phyloP scores from a whole-genome alignment of 2,888 invertebrate species.

The Argynnis bischoffii region DNA sequence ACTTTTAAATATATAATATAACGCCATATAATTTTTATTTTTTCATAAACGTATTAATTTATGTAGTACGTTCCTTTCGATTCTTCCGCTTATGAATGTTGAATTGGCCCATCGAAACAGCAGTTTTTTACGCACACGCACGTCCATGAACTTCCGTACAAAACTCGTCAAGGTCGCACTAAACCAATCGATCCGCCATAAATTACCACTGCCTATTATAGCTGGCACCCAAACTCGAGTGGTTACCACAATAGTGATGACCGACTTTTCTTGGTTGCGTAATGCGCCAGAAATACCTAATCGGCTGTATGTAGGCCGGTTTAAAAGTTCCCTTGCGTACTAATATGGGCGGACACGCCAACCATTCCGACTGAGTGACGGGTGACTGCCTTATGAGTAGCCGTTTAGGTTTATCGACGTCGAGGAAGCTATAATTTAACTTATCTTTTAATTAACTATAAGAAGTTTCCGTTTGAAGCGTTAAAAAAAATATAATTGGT shows the following conservation, averaged over 20 bases:
- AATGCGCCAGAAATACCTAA: conserved; percentile 62
- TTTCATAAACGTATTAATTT: not conserved
- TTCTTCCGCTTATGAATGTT: conserved; percentile 8
- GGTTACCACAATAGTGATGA: conserved; percentile 62
- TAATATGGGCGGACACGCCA: conserved; percentile 29
- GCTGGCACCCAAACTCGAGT: conserved; percentile 57
- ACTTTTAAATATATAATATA: too few relatives aligned
- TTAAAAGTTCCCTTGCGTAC: conserved; percentile 25
- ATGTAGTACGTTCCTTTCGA: not conserved
- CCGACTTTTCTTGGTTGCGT: conserved; percentile 71
- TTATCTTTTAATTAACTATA: conserved; percentile 43
- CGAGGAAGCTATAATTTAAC: conserved; percentile 24
- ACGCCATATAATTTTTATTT: too few relatives aligned
- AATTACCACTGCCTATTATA: conserved; percentile 66
- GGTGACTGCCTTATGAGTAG: conserved; percentile 29
- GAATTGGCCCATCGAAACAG: conserved; percentile 14
- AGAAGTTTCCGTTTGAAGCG: conserved; percentile 46
- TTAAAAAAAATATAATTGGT: conserved; percentile 47
- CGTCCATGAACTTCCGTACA: conserved; percentile 78
- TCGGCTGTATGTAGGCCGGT: conserved; percentile 37
- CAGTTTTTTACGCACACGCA: conserved; percentile 43
- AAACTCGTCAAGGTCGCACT: conserved; percentile 71
- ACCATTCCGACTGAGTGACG: conserved; percentile 30
- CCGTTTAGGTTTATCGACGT: conserved; percentile 23
- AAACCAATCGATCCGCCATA: conserved; percentile 68